Evolutionary conservation across 2,888 invertebrate genomes (phyloP).

Genomic region (Apeira syringaria): DNA sequence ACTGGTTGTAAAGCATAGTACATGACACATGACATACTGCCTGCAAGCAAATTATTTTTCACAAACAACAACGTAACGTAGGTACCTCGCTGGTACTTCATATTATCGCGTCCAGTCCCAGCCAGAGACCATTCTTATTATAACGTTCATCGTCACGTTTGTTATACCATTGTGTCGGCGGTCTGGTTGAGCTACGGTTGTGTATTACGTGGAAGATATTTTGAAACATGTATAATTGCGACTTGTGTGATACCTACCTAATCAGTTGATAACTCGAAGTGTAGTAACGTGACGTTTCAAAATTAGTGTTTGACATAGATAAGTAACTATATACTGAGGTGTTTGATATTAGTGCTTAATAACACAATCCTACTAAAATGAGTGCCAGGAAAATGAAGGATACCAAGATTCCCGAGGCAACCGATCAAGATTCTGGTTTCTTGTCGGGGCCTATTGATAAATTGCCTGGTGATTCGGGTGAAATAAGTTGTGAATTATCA

Average conservation of each 20-base stretch:
- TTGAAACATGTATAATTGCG: conserved; percentile 56
- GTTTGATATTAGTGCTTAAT: conserved; percentile 34
- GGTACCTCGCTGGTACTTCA: too few relatives aligned
- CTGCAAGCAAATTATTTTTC: too few relatives aligned
- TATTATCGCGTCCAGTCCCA: too few relatives aligned
- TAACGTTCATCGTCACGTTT: conserved; percentile 20
- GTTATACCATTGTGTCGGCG: conserved; percentile 56
- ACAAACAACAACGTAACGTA: too few relatives aligned
- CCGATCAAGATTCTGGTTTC: conserved; percentile 66
- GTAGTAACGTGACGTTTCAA: neutral
- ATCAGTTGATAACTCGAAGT: conserved; percentile 6
- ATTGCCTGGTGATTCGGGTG: conserved; percentile 41
- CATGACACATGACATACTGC: too few relatives aligned
- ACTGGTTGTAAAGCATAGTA: too few relatives aligned
- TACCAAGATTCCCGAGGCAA: conserved; percentile 59
- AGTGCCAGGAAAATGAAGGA: conserved; percentile 68
- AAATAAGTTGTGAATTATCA: conserved; percentile 29
- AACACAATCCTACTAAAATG: conserved; percentile 52
- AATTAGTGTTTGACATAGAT: neutral
- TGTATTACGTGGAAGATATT: conserved; percentile 31
- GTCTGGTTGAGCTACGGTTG: conserved; percentile 41
- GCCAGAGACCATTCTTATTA: conserved; percentile 11
- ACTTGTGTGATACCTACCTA: conserved; percentile 38
- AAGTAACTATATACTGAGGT: too few relatives aligned
- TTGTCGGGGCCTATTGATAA: conserved; percentile 55